Conservation (phyloP, 2,113 vertebrate genomes). For the Pandion haliaetus region DNA sequence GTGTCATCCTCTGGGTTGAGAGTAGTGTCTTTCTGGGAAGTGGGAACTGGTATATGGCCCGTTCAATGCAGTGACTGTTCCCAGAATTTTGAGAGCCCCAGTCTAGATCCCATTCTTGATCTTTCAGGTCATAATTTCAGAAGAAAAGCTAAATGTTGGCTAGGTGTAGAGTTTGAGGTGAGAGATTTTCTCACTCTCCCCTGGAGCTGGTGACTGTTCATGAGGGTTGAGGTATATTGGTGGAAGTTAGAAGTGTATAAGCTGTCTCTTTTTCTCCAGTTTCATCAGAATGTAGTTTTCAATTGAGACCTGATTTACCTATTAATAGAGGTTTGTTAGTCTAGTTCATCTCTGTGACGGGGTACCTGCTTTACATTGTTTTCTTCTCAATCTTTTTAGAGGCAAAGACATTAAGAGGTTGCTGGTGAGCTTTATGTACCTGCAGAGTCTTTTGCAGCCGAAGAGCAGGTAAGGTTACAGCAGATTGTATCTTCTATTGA, state of each 20-base stretch:
- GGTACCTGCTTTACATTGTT: not conserved
- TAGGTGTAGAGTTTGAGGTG: not conserved
- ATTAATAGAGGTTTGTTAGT: not conserved
- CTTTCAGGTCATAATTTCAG: not conserved
- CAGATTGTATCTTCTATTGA: not conserved
- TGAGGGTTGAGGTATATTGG: not conserved
- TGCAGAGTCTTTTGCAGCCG: slow-evolving; percentile 94
- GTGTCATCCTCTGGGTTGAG: not conserved
- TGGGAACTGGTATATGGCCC: not conserved
- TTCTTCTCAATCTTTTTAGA: slow-evolving; percentile 64
- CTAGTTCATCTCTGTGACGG: not conserved
- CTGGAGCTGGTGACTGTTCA: not conserved
- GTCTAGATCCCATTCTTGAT: not conserved
- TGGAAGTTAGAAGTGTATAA: not conserved
- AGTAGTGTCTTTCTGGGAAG: not conserved
- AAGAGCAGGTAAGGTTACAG: slow-evolving; percentile 86
- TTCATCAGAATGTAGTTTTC: not conserved
- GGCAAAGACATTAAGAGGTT: slow-evolving; percentile 95
- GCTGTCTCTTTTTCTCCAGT: not conserved
- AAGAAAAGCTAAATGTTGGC: not conserved
- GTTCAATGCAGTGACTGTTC: accelerated
- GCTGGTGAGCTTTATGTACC: slow-evolving; percentile 97
- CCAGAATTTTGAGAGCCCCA: not conserved
- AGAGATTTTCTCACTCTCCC: not conserved
- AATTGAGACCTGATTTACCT: not conserved